Base-by-base conservation (phyloP, 2,113 vertebrate genomes). In the Arizona elegans region DNA sequence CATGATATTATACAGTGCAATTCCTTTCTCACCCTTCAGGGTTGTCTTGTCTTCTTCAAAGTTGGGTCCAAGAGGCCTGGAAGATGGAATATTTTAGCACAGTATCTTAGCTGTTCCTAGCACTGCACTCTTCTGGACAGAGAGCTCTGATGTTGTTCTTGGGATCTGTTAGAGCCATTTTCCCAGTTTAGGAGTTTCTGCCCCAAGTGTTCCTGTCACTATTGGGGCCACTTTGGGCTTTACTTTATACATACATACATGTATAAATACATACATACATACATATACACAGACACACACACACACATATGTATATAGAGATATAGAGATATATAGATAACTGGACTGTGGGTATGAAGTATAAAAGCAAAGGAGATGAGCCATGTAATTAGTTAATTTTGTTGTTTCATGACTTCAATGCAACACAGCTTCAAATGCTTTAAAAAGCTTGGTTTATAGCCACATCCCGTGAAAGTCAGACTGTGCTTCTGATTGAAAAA, bases 401-500 rank as follows among this genome's bases (percentile, higher is more conserved):
- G 56, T 17, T 87, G 56, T 29, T 65, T 29, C 50, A 65, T 52
- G 52, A 50, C 23, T 52, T 91, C 38, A 52, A 33, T 15, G 43
- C 12, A 87, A 87, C 17, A 21, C 4, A 23, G 26, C 43, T 62
- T 86, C 55, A 87, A 47, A 87, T 50, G 38, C 26, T 62, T 58
- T 33, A 59, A 29, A 52, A 92, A 13, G 56, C 56, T 92, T 97
- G 97, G 96, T 97, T 95, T 92, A 54, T 56, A 94, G 96, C 97
- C 97, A 97, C 95, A 97, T 98, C 97, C 97, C 97, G 94, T 96
- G 92, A 95, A 95, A 95, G 93, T 88, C 95, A 95, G 90, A 87
- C 96, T 95, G 94, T 95, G 94, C 93, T 96, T 96, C 95, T 97
- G 97, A 98, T 98, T 97, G 97, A 96, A 98, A 98, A 98, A 96